A percentile compares a stretch with the other conserved stretches of the same genome.
Evolutionary conservation across 2,113 vertebrate species (phyloP).

Genomic region (Pelmatolapia mariae): DNA sequence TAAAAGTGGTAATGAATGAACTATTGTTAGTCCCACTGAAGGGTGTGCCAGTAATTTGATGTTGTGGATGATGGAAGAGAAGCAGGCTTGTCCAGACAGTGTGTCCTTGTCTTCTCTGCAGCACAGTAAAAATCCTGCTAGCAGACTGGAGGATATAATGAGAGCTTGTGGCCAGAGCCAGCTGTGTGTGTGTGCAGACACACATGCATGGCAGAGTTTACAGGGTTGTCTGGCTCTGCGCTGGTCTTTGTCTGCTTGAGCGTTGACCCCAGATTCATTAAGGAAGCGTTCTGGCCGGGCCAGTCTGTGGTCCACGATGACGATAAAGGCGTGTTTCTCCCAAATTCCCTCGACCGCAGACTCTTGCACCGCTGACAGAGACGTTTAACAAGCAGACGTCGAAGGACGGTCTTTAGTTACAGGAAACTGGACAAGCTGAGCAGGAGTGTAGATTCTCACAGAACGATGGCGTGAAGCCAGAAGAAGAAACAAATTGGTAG

Average conservation of each 20-base stretch:
- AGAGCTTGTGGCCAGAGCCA: slow-evolving; percentile 34
- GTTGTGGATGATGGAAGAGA: slow-evolving; percentile 8
- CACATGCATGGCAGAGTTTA: neutral
- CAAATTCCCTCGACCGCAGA: slow-evolving; percentile 4
- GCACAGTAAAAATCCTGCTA: neutral
- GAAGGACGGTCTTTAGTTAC: neutral
- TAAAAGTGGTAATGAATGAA: slow-evolving; percentile 2
- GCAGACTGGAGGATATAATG: slow-evolving; percentile 36
- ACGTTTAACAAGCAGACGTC: neutral
- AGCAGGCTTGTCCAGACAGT: slow-evolving; percentile 30
- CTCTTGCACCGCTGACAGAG: neutral
- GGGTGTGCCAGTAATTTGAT: neutral
- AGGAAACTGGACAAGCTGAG: neutral
- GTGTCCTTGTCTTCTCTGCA: slow-evolving; percentile 19
- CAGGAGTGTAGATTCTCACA: neutral
- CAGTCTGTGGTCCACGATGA: slow-evolving; percentile 23
- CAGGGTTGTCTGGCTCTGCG: slow-evolving; percentile 21
- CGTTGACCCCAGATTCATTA: slow-evolving; percentile 42
- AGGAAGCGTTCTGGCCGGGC: slow-evolving; percentile 28
- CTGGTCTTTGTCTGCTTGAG: slow-evolving; percentile 53
- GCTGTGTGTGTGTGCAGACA: neutral
- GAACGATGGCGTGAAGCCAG: neutral
- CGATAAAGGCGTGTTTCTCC: slow-evolving; percentile 20
- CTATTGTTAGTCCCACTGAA: neutral
- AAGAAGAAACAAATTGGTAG: neutral